Evolutionary conservation across 2,888 invertebrate species (phyloP), one percentile per base, ranked within the genome.

Genomic region (Hirtodrosophila histrioides): DNA sequence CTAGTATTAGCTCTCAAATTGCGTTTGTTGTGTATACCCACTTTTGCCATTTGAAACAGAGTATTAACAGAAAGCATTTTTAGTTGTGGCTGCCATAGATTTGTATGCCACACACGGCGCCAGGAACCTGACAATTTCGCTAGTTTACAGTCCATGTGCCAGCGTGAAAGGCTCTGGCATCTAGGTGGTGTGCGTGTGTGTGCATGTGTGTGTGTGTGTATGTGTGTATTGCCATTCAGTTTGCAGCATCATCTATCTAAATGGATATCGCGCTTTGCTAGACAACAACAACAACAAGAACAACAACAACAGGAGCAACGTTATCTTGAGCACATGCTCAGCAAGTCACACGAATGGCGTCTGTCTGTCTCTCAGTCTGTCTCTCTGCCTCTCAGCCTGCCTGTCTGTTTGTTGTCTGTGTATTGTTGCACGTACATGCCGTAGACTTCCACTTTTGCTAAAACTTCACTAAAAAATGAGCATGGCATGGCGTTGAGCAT

Each of bases 381-480:
- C 10, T 57, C n/a, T 51, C 31, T 39, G 11, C 9, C 29, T 10
- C 9, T 23, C 33, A 2, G 44, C 49, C 43, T 24, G 17, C 39
- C 43, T 17, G 8, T 36, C 41, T 17, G 10, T 35, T 53, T 24
- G 41, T 17, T 29, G 41, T 45, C 48, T 49, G 17, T 79, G 77
- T 83, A 86, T 84, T 86, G 83, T 75, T 86, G 86, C 88, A 84
- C 88, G 88, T 84, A 88, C 88, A 86, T 69, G 86, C 79, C 88
- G 88, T 85, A 85, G 86, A 86, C 77, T 73, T 87, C 65, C 61
- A 54, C 74, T 83, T 79, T 50, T 55, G 86, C 86, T 86, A 86
- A 84, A 84, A 84, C 84, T 84, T 88, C 84, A 84, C 86, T 84
- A 84, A 84, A 84, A 84, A 84, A 84, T 88, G 84, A 88, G 84